Evolutionary conservation across 1,140 invertebrate species (phyloP), one percentile per base, ranked within the genome.

Genomic region (Aethina tumida): DNA sequence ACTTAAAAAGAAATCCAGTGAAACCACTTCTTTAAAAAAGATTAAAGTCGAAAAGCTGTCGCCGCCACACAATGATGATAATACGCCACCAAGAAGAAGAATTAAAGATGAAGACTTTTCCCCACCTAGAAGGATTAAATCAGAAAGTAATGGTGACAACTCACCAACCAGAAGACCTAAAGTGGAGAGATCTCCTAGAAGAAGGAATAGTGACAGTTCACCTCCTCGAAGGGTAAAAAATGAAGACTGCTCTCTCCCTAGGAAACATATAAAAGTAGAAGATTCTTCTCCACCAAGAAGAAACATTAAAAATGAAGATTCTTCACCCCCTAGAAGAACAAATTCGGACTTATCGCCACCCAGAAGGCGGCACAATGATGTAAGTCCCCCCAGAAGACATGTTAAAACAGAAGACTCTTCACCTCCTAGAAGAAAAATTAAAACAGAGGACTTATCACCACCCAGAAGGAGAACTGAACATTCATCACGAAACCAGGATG

Each of bases 111-210:
- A 53, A 2, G 58, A 65, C 43, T 37, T 54, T 8, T 67, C 57
- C 32, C 64, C 66, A 9, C 58, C 61, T 8, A 61, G 62, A 41
- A 57, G 41, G 41, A 45, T 26, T 17, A 49, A 34, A 39, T 26
- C 25, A 16, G 18, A 16, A 19, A 34, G 16, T 15, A 13, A 39
- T 28, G 7, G 9, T 15, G 41, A 47, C 33, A 35, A 20, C 5
- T 47, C 41, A 7, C 41, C 32, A 39, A 21, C 41, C 2, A 56
- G 27, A 33, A 53, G 28, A 27, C 35, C 42, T 36, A 50, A 38
- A 15, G 51, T 58, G 41, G 16, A 34, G 3, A 53, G 43, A 10
- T 48, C 50, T 10, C 43, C 49, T 17, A 47, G 52, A 52, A 44
- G 34, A 47, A 39, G 26, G 3, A 35, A 20, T 33, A 15, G 22